A percentile compares a stretch with the other conserved stretches of the same genome.
These are phyloP conservation scores for Carettochelys insculpta DNA, from an alignment of 2,113 vertebrate genomes.

Conservation along the genomic window DNA sequence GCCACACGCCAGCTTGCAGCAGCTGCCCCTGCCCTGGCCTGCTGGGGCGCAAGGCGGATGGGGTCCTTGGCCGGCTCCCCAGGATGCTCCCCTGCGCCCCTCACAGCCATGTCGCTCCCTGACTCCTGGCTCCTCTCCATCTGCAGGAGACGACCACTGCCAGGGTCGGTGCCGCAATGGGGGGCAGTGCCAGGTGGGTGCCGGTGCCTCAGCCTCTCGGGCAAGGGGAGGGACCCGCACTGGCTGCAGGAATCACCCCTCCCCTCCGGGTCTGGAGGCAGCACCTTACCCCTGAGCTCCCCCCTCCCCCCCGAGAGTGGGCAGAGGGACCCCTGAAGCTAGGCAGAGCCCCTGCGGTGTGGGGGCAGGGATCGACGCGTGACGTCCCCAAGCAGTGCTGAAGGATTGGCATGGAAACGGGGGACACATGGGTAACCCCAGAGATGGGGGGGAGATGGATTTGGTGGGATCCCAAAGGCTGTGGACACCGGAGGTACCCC, in stretches of 20 bases:
- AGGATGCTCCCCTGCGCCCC: not conserved
- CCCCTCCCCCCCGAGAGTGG: not conserved
- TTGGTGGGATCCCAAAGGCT: not conserved
- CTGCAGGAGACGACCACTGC: not conserved
- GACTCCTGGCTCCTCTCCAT: too few relatives aligned
- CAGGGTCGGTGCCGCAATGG: not conserved
- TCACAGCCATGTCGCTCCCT: too few relatives aligned
- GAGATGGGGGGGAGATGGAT: too few relatives aligned
- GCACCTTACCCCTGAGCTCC: not conserved
- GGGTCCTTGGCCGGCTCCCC: not conserved
- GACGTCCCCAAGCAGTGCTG: not conserved
- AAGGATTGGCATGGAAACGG: not conserved
- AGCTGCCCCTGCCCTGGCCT: not conserved
- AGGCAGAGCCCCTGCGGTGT: not conserved
- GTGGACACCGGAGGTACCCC: not conserved
- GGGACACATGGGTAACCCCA: not conserved
- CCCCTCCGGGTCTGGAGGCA: not conserved
- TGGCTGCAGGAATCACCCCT: not conserved
- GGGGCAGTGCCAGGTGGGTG: not conserved
- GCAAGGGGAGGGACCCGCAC: too few relatives aligned
- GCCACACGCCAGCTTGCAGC: not conserved
- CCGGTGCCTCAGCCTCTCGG: not conserved
- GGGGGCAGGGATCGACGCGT: too few relatives aligned
- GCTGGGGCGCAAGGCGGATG: not conserved
- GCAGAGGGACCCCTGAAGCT: not conserved